Evolutionary conservation across 2,888 invertebrate genomes (phyloP).

Genomic region (Emmelina monodactyla): DNA sequence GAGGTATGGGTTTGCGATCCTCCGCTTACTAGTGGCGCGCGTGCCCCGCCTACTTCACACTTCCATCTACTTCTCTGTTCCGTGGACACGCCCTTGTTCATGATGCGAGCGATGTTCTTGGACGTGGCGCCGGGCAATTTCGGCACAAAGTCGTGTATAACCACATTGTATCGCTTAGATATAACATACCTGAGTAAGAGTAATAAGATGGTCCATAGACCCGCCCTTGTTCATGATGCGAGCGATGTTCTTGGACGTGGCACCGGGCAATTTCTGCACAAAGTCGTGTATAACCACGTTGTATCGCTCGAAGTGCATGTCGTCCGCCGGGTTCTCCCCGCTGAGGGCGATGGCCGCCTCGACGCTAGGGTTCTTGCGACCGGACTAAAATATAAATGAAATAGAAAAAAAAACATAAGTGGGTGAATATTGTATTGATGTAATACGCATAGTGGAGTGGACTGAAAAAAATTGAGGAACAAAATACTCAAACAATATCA

Average conservation of each 20-base stretch:
- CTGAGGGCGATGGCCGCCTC: conserved; percentile 76
- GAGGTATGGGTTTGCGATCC: too few relatives aligned
- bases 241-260: conserved; percentile 85
- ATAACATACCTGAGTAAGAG: conserved; percentile 61
- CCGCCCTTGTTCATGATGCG: conserved; percentile 76
- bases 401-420: too few relatives aligned
- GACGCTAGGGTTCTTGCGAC: conserved; percentile 81
- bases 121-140: conserved; percentile 89
- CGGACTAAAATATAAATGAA: conserved; percentile 63
- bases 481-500: too few relatives aligned
- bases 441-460: too few relatives aligned
- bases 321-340: conserved; percentile 71
- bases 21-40: too few relatives aligned
- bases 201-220: conserved; percentile 70
- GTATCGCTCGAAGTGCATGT: conserved; percentile 68
- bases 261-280: conserved; percentile 86
- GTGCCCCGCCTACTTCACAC: too few relatives aligned
- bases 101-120: conserved; percentile 80
- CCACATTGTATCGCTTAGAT: conserved; percentile 76
- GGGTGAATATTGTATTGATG: too few relatives aligned
- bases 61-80: too few relatives aligned
- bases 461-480: too few relatives aligned
- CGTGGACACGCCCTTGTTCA: conserved; percentile 77
- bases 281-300: conserved; percentile 81
- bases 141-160: conserved; percentile 80